A percentile compares a stretch with the other conserved stretches of the same genome.
These are phyloP conservation scores for Rhimphoctona megacephalus DNA, from an alignment of 2,888 invertebrate species.

Conservation along the genomic window DNA sequence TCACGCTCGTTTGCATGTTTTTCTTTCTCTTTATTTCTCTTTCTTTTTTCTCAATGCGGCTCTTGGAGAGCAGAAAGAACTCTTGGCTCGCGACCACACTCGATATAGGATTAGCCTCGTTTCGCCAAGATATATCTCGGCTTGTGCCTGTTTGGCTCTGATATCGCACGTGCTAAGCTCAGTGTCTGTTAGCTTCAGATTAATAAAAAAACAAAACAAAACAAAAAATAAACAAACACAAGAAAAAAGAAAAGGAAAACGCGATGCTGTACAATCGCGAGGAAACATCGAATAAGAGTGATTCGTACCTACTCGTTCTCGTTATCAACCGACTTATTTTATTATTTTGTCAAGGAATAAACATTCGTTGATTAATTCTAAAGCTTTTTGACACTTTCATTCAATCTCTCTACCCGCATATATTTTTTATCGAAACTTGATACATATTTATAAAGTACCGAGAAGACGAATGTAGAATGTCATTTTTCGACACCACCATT, in stretches of 20 bases:
- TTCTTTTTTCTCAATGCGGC: slow-evolving; percentile 18
- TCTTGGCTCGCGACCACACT: slow-evolving; percentile 51
- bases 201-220: not conserved
- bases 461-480: not conserved
- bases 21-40: not conserved
- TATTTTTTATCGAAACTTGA: not conserved
- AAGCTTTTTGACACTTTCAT: not conserved
- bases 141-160: slow-evolving; percentile 50
- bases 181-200: slow-evolving; percentile 32
- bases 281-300: slow-evolving; percentile 20
- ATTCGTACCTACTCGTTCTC: slow-evolving; percentile 12
- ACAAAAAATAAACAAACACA: not conserved
- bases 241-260: slow-evolving; percentile 8
- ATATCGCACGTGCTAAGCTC: slow-evolving; percentile 40
- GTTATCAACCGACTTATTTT: not conserved
- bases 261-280: slow-evolving; percentile 39
- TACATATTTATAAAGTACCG: not conserved
- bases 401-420: not conserved
- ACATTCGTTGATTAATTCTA: not conserved
- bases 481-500: not conserved
- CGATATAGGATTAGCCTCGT: slow-evolving; percentile 64
- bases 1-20: slow-evolving; percentile 34
- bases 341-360: not conserved
- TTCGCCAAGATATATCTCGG: slow-evolving; percentile 61
- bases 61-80: slow-evolving; percentile 30